Conservation (phyloP, 2,888 invertebrate species). For the Anaspis maculata region DNA sequence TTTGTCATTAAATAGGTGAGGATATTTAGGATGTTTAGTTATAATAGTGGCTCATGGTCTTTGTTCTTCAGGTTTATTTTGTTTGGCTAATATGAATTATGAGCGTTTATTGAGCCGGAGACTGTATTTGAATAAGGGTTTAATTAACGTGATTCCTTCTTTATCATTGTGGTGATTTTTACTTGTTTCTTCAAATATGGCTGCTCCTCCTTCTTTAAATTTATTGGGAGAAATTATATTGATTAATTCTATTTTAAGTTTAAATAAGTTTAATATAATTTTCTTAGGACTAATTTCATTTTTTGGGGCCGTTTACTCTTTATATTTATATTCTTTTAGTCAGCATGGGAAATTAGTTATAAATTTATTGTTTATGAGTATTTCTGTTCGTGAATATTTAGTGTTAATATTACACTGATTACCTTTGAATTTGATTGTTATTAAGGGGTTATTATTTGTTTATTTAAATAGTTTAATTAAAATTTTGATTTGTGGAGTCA, state of each 20-base stretch:
- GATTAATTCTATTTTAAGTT: constrained; percentile 51
- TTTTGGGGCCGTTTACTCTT: constrained; percentile 57
- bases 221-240: constrained; percentile 58
- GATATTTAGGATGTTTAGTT: constrained; percentile 45
- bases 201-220: constrained; percentile 59
- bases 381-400: constrained; percentile 49
- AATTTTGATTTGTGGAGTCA: constrained; percentile 61
- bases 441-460: constrained; percentile 48
- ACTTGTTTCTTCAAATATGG: constrained; percentile 54
- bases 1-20: constrained; percentile 49
- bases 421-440: constrained; percentile 55
- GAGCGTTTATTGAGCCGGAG: constrained; percentile 53
- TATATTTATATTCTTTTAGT: constrained; percentile 54
- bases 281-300: constrained; percentile 52
- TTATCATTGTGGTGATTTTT: constrained; percentile 56
- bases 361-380: constrained; percentile 12
- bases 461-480: constrained; percentile 59
- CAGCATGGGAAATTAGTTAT: constrained; percentile 48
- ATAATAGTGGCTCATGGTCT: constrained; percentile 60
- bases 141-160: constrained; percentile 35
- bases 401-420: constrained; percentile 55
- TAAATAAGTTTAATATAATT: constrained; percentile 45
- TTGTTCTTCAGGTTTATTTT: constrained; percentile 60
- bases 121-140: constrained; percentile 54
- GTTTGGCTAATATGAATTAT: constrained; percentile 57